A percentile compares a stretch with the other conserved stretches of the same genome.
Conservation (phyloP, 2,888 invertebrate genomes). For the Vesta saturnalis region DNA sequence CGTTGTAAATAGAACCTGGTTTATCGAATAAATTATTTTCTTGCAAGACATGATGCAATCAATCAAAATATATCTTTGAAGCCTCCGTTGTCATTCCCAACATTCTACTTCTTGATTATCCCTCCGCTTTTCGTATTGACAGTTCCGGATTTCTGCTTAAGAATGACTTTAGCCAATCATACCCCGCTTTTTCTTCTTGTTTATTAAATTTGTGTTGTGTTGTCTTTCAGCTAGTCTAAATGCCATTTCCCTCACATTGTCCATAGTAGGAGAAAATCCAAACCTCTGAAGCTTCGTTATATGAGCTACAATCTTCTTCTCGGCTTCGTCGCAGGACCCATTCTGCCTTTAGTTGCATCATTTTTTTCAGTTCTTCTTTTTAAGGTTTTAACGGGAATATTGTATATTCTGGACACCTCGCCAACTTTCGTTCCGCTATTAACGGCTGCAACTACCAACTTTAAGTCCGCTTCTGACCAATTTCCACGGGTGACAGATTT, state of each 20-base stretch:
- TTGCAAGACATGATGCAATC: background rate
- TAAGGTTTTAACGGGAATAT: slow-evolving; percentile 1
- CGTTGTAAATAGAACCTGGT: background rate
- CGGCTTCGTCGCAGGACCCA: background rate
- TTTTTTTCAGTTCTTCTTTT: slow-evolving; percentile 1
- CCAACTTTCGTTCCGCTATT: background rate
- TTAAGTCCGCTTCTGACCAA: background rate
- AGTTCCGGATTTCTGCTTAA: background rate
- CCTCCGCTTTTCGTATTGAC: background rate
- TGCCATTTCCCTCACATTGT: slow-evolving; percentile 15
- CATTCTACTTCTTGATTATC: too few species aligned
- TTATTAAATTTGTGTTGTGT: too few species aligned
- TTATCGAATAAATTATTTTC: background rate
- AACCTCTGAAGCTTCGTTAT: slow-evolving; percentile 22
- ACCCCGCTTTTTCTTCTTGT: background rate
- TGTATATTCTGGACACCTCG: background rate
- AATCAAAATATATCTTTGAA: background rate
- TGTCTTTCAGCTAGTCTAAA: too few species aligned
- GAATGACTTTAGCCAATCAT: background rate
- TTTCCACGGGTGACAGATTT: background rate
- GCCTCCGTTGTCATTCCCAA: background rate
- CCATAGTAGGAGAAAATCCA: slow-evolving; percentile 21
- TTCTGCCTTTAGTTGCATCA: slow-evolving; percentile 10
- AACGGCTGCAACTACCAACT: too few species aligned
- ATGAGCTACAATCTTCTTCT: slow-evolving; percentile 2